Percentiles rank a stretch among this genome's conserved stretches.
These are phyloP conservation scores for Ceyx margarethae DNA, from an alignment of 2,113 vertebrate species.

Conservation along the genomic window DNA sequence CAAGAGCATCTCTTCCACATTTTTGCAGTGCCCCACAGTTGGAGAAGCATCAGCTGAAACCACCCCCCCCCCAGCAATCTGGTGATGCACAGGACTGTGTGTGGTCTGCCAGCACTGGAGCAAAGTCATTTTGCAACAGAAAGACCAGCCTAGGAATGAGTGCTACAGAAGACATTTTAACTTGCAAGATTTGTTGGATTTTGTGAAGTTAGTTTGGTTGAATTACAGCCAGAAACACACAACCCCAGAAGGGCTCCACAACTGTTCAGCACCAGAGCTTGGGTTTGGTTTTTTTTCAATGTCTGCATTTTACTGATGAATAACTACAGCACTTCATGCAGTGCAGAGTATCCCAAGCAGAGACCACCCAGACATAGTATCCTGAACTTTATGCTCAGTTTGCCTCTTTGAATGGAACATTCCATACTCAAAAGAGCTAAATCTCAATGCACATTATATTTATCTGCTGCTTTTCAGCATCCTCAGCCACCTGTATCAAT, in stretches of 20 bases:
- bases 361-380: background rate
- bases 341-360: background rate
- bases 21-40: background rate
- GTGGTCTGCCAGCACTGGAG: background rate
- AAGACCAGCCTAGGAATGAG: background rate
- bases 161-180: background rate
- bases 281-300: accelerated
- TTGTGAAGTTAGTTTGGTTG: background rate
- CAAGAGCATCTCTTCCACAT: background rate
- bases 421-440: background rate
- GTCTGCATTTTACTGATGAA: background rate
- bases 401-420: background rate
- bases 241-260: background rate
- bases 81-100: background rate
- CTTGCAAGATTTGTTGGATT: background rate
- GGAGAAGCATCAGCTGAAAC: background rate
- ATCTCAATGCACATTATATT: background rate
- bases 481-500: background rate
- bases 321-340: background rate
- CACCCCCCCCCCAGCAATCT: background rate
- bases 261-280: background rate
- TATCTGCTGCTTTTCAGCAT: background rate
- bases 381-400: background rate
- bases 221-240: background rate
- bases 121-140: background rate